phyloP scores from a whole-genome alignment of 1,140 invertebrate genomes.

The Drosophila santomea region DNA sequence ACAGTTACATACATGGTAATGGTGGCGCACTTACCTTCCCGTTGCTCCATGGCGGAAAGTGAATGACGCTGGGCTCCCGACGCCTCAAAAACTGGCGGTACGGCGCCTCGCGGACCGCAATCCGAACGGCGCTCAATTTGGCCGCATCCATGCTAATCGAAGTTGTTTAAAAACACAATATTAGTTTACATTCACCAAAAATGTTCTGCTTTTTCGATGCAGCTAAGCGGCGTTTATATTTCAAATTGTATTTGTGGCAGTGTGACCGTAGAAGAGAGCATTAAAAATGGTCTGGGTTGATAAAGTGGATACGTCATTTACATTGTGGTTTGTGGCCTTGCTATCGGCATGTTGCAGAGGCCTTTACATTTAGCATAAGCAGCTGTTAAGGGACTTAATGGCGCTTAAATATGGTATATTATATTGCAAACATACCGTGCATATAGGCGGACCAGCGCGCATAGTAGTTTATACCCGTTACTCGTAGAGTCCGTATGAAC shows the following conservation, averaged over 20 bases:
- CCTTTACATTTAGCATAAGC: no score
- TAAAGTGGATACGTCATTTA: no score
- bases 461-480: no score
- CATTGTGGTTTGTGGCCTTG: no score
- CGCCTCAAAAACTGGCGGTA: slow-evolving; percentile 2
- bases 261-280: background rate
- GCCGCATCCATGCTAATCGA: background rate
- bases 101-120: slow-evolving; percentile 7
- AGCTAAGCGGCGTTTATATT: background rate
- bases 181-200: background rate
- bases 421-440: no score
- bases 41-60: slow-evolving; percentile 1
- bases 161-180: background rate
- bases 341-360: no score
- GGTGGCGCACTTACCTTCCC: background rate
- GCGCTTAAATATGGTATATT: no score
- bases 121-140: slow-evolving; percentile 22
- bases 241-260: background rate
- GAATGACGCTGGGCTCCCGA: slow-evolving; percentile 4
- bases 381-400: no score
- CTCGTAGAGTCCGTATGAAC: no score
- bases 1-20: background rate
- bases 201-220: background rate
- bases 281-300: no score
- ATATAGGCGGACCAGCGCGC: no score